Percentiles rank a stretch among this genome's conserved stretches.
Evolutionary conservation across 2,888 invertebrate genomes (phyloP).

Genomic region (Scaptomyza reducta): DNA sequence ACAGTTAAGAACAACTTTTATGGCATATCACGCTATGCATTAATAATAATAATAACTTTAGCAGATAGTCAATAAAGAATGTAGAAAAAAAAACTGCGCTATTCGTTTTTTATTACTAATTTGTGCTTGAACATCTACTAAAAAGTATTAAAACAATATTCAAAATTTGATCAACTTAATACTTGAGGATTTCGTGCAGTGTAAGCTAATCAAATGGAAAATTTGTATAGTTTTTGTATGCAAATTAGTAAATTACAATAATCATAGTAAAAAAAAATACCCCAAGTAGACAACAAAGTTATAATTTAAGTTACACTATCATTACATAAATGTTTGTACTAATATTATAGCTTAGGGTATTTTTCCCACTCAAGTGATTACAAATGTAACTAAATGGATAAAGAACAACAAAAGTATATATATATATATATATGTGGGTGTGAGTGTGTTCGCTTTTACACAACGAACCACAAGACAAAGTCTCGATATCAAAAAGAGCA

Average conservation of each 20-base stretch:
- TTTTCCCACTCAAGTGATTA: constrained; percentile 15
- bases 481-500: background rate
- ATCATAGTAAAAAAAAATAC: constrained; percentile 26
- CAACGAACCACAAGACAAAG: background rate
- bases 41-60: no score
- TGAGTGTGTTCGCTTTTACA: background rate
- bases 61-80: background rate
- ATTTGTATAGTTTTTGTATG: constrained; percentile 54
- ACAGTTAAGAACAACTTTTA: background rate
- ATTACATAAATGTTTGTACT: background rate
- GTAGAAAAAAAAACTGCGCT: background rate
- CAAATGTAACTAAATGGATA: constrained; percentile 2
- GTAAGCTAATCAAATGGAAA: constrained; percentile 58
- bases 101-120: background rate
- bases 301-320: constrained; percentile 41
- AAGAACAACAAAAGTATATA: background rate
- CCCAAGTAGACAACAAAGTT: constrained; percentile 25
- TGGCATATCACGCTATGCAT: constrained; percentile 9
- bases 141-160: background rate
- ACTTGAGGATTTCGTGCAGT: constrained; percentile 33
- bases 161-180: background rate
- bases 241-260: constrained; percentile 62
- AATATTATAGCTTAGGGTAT: constrained; percentile 28
- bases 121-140: background rate
- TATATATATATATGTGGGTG: background rate